These are phyloP conservation scores for Ephydatia muelleri DNA, from an alignment of 37 sponge, comb jelly and placozoan species.

Conservation along the genomic window DNA sequence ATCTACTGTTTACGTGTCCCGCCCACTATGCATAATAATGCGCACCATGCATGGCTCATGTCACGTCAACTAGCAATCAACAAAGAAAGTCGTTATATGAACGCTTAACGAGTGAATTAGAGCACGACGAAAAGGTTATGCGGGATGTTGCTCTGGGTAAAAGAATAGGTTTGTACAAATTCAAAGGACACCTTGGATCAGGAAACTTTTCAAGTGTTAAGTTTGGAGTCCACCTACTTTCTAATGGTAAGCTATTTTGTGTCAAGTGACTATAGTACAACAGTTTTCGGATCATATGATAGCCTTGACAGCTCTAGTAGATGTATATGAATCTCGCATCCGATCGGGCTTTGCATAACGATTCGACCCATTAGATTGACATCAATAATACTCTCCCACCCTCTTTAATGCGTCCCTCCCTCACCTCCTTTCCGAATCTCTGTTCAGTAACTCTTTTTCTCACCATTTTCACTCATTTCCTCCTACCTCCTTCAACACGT, in stretches of 20 bases:
- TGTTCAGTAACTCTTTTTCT: too few species aligned
- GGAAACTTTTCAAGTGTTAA: conserved; percentile 89
- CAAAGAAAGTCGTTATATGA: conserved; percentile 30
- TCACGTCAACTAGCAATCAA: not conserved
- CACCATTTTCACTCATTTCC: not conserved
- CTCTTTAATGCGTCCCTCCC: too few species aligned
- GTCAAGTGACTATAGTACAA: not conserved
- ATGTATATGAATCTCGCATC: too few species aligned
- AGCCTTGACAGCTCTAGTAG: too few species aligned
- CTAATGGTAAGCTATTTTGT: conserved; percentile 65
- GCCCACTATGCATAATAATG: not conserved
- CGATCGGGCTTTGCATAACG: not conserved
- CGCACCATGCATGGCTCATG: not conserved
- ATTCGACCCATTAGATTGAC: not conserved
- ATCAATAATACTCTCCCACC: too few species aligned
- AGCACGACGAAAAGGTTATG: conserved; percentile 38
- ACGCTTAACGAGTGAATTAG: conserved; percentile 36
- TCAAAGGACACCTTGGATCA: conserved; percentile 70
- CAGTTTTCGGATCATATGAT: too few species aligned
- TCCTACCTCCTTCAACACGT: not conserved
- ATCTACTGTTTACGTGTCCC: not conserved
- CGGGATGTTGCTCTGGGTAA: conserved; percentile 73
- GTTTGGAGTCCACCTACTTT: conserved; percentile 79
- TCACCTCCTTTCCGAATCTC: not conserved
- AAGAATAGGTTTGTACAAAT: conserved; percentile 74